Evolutionary conservation across 2,888 invertebrate species (phyloP), one percentile per base, ranked within the genome.

Genomic region (Argyresthia albistria): DNA sequence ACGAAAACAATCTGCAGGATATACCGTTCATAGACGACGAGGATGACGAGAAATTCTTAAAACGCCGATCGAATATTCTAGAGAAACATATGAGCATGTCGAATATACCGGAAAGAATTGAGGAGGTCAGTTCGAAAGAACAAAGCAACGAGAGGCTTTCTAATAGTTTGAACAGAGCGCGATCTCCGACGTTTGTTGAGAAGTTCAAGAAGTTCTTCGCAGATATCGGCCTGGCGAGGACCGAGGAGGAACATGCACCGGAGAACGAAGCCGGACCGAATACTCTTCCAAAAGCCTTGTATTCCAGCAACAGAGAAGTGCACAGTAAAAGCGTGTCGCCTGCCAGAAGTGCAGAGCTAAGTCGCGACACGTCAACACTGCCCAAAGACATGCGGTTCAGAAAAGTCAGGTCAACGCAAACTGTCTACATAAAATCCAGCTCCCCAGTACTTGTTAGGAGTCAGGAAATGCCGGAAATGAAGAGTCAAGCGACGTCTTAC

Each of bases 381-480:
- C 87, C 87, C 0, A 87, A 86, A 65, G 86, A 87, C 43, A 86
- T 87, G 87, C 69, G 86, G 50, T 86, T 87, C 57, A 67, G 82
- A 1, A 84, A 81, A 66, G 84, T 80, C 0, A 58, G 70, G 39
- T 86, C 86, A 0, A 81, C 86, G 0, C 86, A 86, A 65, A 83
- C 83, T 0, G 84, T 87, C 1, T 84, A 84, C 53, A 80, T 86
- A 1, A 71, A 63, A 54, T 74, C 69, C n/a, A 81, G 81, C 55
- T 78, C 83, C 47, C 80, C 82, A 0, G 4, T 65, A 1, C 4
- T 16, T 25, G 25, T 48, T 8, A 66, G 55, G 15, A 67, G 76
- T n/a, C 67, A 64, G 45, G 73, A 67, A 50, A 60, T 73, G 0
- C 71, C 71, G 52, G 25, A 2, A 66, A 25, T 25, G 25, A 25